Base-by-base conservation (phyloP, 1,140 invertebrate species). In the Pogonus chalceus region DNA sequence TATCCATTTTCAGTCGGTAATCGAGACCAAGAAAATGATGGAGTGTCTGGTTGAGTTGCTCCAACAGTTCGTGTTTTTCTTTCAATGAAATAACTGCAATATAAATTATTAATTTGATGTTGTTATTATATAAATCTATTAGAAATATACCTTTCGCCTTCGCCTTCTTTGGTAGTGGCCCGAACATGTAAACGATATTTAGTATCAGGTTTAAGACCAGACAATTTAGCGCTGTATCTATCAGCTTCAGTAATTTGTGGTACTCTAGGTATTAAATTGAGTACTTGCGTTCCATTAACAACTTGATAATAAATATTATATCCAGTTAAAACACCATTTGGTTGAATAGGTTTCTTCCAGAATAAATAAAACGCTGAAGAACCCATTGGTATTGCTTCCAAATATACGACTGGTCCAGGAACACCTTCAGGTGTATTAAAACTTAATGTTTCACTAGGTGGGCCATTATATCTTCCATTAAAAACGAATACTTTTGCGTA, bases 361-460 rank as follows among this genome's bases (percentile, higher is more conserved):
- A 81, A 82, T 0, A 98, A 72, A 49, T 85, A 80, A 63, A 97
- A 83, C 12, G 91, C 90, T 18, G 88, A 93, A 0, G 90, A 88
- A 12, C 93, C 93, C 65, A 93, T 78, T 0, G 88, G 87, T 62
- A 84, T 83, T 0, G 86, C 91, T 65, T 90, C 85, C 23, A 91
- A 75, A 49, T 79, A 73, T n/a, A 80, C 80, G 4, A 97, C 91
- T 2, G 92, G 85, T 10, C 91, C 93, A 0, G 95, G 95, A 20
- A 84, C 85, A 70, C 93, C 95, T 81, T 97, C 92, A 1, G 90
- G 90, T 7, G 90, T 97, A 39, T 85, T 77, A 65, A 98, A 91
- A 56, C 79, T 82, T 22, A 98, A 75, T 0, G 79, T 79, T 59
- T 92, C 85, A 61, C 91, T 95, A 1, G 87, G 76, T 14, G 94